Conservation (phyloP, 1,140 invertebrate genomes). For the Riptortus pedestris region DNA sequence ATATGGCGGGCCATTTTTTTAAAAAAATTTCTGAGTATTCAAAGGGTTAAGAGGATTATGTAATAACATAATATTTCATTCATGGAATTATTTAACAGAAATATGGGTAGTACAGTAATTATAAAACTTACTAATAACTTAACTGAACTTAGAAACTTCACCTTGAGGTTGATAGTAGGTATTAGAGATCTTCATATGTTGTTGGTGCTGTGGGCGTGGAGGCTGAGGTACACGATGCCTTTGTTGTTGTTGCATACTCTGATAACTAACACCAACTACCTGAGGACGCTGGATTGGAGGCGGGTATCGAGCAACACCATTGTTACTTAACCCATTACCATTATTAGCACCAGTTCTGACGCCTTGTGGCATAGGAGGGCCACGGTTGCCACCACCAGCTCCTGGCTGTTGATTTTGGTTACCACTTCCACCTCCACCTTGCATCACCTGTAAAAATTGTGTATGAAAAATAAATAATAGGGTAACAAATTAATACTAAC, state of each 20-base stretch:
- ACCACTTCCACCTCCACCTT: background rate
- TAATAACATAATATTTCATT: too few relatives aligned
- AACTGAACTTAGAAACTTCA: too few relatives aligned
- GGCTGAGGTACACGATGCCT: background rate
- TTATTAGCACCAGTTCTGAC: slow-evolving; percentile 1
- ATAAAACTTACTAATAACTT: too few relatives aligned
- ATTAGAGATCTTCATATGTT: background rate
- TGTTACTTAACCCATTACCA: background rate
- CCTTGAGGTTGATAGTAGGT: slow-evolving; percentile 4
- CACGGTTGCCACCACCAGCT: background rate
- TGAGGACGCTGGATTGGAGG: slow-evolving; percentile 25
- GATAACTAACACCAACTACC: background rate
- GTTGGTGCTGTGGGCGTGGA: background rate
- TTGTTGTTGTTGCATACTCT: background rate
- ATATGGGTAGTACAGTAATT: too few relatives aligned
- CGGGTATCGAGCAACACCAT: slow-evolving; percentile 14
- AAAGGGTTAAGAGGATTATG: too few relatives aligned
- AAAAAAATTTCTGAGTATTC: too few relatives aligned
- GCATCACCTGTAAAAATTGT: slow-evolving; percentile 27
- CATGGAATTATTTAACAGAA: too few relatives aligned
- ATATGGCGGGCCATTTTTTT: too few relatives aligned
- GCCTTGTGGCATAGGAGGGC: slow-evolving; percentile 4
- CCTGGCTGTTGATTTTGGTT: slow-evolving; percentile 23
- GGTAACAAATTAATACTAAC: background rate
- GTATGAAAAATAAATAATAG: too few relatives aligned